Evolutionary conservation across 64 coral and sea anemone species (phyloP), one percentile per base, ranked within the genome.

Genomic region (Montipora efflorescens): DNA sequence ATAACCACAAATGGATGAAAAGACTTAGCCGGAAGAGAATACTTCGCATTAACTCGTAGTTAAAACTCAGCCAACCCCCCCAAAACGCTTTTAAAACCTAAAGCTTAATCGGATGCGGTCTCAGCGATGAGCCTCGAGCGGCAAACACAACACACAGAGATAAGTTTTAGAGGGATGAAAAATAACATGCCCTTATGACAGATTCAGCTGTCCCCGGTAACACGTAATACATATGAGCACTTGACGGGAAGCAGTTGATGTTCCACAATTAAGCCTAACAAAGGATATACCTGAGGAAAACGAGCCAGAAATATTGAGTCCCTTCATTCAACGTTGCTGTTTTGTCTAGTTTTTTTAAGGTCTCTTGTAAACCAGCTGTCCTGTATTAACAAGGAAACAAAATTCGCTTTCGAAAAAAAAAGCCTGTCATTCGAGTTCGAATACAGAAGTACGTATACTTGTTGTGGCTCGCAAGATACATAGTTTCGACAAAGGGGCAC

Each of bases 261-360:
- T 86, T 86, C 71, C n/a, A 86, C 49, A 59, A 67, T 68, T n/a
- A 21, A 13, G 3, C 64, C 82, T 45, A 86, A 86, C 82, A 86
- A 86, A 71, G 47, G 13, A 86, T 12, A 72, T 64, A 86, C 66
- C 59, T 84, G 81, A 84, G 64, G 36, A 5, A 36, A 68, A 5
- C 4, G 59, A 84, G 59, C 68, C 46, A 50, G 82, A 69, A 86
- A 71, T 86, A 4, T 51, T 50, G 44, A 70, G 28, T 16, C 57
- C 66, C 16, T 84, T 86, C 71, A 71, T 71, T 86, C 66, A 48
- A 8, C 19, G 28, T 14, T 16, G 9, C 67, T 86, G 82, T 86
- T 86, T 86, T 71, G 82, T 86, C 66, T 86, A 86, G 7, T 47
- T 50, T 25, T 46, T 48, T 48, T 64, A 16, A 12, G n/a, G 14